Evolutionary conservation across 2,797 vertebrate genomes (phyloP).

Genomic region (Pseudocheirus occidentalis): DNA sequence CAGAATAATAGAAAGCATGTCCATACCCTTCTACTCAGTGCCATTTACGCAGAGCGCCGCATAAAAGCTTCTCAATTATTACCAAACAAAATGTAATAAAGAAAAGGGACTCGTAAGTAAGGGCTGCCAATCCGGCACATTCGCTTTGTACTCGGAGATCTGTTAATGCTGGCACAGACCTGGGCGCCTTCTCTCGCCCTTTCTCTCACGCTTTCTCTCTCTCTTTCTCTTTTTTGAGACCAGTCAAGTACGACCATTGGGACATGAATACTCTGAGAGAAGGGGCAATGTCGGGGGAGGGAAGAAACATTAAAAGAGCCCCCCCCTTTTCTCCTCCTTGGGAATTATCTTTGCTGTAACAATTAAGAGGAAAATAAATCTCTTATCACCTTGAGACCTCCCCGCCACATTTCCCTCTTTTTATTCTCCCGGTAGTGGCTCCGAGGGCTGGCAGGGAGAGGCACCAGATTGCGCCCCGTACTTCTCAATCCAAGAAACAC

Average conservation of each 20-base stretch:
- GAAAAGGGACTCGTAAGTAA: slow-evolving; percentile 84
- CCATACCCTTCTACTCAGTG: slow-evolving; percentile 89
- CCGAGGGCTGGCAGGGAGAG: slow-evolving; percentile 75
- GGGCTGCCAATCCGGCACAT: slow-evolving; percentile 85
- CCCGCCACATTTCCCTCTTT: slow-evolving; percentile 67
- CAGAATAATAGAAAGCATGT: slow-evolving; percentile 96
- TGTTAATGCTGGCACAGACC: slow-evolving; percentile 83
- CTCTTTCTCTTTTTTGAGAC: slow-evolving; percentile 37
- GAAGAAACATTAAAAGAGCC: slow-evolving; percentile 4
- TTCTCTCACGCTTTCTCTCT: neutral
- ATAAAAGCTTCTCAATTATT: slow-evolving; percentile 85
- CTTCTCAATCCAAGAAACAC: slow-evolving; percentile 80
- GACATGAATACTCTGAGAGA: slow-evolving; percentile 62
- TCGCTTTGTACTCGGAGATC: slow-evolving; percentile 81
- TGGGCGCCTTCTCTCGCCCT: slow-evolving; percentile 63
- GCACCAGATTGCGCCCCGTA: slow-evolving; percentile 76
- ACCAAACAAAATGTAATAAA: slow-evolving; percentile 85
- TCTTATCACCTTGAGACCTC: slow-evolving; percentile 65
- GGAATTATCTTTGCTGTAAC: slow-evolving; percentile 59
- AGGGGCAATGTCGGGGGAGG: slow-evolving; percentile 68
- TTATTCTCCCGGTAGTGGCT: slow-evolving; percentile 69
- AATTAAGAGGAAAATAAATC: slow-evolving; percentile 66
- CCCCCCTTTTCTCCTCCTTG: slow-evolving; percentile 42
- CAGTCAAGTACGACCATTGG: slow-evolving; percentile 70
- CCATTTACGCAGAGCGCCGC: slow-evolving; percentile 82